phyloP scores from a whole-genome alignment of 2,113 vertebrate species.

The Caracal caracal region DNA sequence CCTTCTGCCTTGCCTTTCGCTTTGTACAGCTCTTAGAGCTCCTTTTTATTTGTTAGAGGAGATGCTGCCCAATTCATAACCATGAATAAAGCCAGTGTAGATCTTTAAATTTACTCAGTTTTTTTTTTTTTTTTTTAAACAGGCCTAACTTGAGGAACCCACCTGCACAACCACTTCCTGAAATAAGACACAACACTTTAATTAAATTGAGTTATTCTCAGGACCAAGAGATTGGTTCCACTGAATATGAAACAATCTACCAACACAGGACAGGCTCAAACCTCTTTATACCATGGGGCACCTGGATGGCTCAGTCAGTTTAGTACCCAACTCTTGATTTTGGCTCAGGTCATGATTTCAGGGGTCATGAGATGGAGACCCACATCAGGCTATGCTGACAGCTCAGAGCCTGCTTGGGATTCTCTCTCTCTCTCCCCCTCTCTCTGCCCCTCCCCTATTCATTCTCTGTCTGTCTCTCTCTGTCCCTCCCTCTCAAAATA shows the following conservation, averaged over 20 bases:
- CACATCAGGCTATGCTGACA: too few relatives aligned
- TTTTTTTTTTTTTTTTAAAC: not conserved
- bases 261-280: not conserved
- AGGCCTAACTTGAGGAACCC: not conserved
- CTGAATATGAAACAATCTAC: not conserved
- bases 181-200: not conserved
- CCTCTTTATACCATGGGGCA: not conserved
- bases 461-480: too few relatives aligned
- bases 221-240: not conserved
- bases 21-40: not conserved
- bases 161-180: not conserved
- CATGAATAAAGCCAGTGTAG: not conserved
- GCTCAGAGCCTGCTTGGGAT: too few relatives aligned
- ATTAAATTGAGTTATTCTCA: not conserved
- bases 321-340: too few relatives aligned
- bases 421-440: too few relatives aligned
- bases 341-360: too few relatives aligned
- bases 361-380: too few relatives aligned
- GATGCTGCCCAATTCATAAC: not conserved
- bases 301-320: too few relatives aligned
- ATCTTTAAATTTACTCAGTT: not conserved
- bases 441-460: too few relatives aligned
- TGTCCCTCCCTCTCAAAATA: too few relatives aligned
- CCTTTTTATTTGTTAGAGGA: not conserved
- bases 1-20: not conserved